These are phyloP conservation scores for Tokudaia muenninki DNA, from an alignment of 2,797 vertebrate genomes.

Conservation along the genomic window DNA sequence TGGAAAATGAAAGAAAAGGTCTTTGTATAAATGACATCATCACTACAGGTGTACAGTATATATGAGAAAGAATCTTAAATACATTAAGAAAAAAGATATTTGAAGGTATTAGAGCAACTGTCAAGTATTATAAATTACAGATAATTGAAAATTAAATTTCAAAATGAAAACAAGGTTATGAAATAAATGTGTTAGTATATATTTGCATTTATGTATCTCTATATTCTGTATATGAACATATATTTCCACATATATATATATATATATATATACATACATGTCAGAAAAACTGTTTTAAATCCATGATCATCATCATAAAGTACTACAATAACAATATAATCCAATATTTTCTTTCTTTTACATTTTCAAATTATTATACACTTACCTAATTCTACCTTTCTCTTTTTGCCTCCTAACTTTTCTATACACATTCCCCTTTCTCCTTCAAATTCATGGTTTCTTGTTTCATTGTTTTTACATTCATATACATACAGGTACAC, in stretches of 20 bases:
- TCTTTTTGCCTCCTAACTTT: background rate
- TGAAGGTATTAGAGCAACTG: background rate
- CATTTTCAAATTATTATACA: too few species aligned
- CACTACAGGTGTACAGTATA: background rate
- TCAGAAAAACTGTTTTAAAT: background rate
- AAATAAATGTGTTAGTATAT: background rate
- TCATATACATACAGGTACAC: background rate
- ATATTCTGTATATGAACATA: background rate
- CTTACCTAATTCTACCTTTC: background rate
- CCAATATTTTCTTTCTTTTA: background rate
- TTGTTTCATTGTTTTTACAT: background rate
- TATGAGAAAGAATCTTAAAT: background rate
- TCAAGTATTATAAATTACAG: background rate
- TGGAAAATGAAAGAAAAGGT: conserved; percentile 29
- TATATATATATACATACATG: background rate
- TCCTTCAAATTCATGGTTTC: background rate
- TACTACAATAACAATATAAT: background rate
- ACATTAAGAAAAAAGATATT: background rate
- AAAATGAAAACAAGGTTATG: background rate
- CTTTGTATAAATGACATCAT: conserved; percentile 55
- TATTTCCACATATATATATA: background rate
- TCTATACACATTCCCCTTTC: background rate
- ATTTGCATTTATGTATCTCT: too few species aligned
- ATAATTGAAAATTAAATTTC: background rate
- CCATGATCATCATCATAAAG: background rate